These are phyloP conservation scores for Rotaria socialis DNA, from an alignment of 2,888 invertebrate genomes.

Conservation along the genomic window DNA sequence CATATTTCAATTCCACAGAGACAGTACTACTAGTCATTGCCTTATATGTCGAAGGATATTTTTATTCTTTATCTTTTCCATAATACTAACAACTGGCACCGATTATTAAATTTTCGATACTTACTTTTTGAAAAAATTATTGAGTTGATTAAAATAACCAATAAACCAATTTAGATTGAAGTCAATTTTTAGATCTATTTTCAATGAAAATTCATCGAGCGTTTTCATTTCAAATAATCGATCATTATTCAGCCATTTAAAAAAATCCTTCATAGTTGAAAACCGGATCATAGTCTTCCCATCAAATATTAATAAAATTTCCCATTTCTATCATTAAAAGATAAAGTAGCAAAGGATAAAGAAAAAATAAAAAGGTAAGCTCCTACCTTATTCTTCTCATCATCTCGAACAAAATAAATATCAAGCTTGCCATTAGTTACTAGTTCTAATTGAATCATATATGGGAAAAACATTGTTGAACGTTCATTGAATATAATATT, in stretches of 20 bases:
- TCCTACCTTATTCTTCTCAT: background rate
- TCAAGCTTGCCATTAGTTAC: background rate
- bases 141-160: background rate
- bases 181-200: background rate
- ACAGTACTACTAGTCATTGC: too few species aligned
- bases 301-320: background rate
- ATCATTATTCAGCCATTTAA: background rate
- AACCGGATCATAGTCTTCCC: background rate
- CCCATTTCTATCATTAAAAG: background rate
- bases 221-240: constrained; percentile 12
- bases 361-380: too few species aligned
- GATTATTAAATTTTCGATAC: too few species aligned
- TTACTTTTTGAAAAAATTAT: background rate
- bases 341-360: too few species aligned
- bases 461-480: background rate
- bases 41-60: too few species aligned
- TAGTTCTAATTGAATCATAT: background rate
- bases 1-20: too few species aligned
- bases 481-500: background rate
- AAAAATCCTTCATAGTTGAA: background rate
- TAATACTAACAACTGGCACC: too few species aligned
- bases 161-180: background rate
- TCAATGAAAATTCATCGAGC: background rate
- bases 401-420: background rate
- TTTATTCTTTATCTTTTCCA: too few species aligned